These are phyloP conservation scores for Caenorhabditis angaria DNA, from an alignment of 2,888 invertebrate species.

Conservation along the genomic window DNA sequence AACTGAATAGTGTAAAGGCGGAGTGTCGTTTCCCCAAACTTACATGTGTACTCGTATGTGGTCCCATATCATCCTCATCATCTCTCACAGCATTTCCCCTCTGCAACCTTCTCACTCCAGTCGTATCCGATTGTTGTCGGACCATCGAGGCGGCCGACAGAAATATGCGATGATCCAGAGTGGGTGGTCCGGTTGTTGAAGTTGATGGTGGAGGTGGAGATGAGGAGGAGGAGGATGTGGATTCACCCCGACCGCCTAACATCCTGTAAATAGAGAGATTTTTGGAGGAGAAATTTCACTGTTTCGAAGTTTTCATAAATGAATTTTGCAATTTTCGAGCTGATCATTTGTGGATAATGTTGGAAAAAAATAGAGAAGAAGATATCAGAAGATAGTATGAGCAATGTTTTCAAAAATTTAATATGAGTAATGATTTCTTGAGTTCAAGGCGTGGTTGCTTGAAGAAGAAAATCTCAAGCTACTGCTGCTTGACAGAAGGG, in stretches of 20 bases:
- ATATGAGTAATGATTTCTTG: no score
- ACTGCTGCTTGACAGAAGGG: no score
- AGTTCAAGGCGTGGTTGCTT: no score
- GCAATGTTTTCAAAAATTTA: no score
- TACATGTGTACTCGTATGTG: constrained; percentile 26
- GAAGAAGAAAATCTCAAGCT: no score
- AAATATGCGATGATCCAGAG: constrained; percentile 32
- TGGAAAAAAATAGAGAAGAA: no score
- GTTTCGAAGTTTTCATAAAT: no score
- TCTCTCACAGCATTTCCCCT: constrained; percentile 45
- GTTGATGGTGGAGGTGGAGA: constrained; percentile 19
- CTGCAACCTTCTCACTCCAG: constrained; percentile 48
- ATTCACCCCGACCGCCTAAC: constrained; percentile 45
- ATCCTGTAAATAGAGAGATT: constrained; percentile 36
- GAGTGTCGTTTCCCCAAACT: constrained; percentile 10
- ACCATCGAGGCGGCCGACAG: constrained; percentile 58
- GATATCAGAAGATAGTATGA: no score
- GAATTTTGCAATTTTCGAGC: no score
- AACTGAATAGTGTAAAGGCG: no score
- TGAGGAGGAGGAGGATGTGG: constrained; percentile 11
- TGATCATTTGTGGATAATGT: no score
- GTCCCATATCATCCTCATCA: constrained; percentile 38
- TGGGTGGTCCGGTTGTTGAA: constrained; percentile 9
- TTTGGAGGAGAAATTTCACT: no score
- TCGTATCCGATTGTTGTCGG: constrained; percentile 62